phyloP scores from a whole-genome alignment of 2,888 invertebrate genomes.

The Sepiola atlantica region DNA sequence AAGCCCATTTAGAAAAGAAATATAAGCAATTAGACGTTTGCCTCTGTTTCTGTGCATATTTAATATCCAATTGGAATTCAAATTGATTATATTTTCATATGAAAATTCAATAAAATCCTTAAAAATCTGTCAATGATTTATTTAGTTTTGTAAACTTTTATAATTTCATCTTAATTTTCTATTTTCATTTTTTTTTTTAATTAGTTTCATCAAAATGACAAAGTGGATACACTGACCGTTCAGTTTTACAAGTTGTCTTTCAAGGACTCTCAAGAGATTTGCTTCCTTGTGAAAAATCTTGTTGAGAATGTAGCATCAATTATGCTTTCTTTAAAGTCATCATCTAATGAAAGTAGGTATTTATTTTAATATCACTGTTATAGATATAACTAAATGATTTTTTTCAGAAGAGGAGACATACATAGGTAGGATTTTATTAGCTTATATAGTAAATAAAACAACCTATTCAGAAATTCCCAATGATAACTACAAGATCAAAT shows the following conservation, averaged over 20 bases:
- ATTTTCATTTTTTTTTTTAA: neutral
- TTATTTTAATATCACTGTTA: neutral
- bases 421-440: too few relatives aligned
- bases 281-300: neutral
- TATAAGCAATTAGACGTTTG: too few relatives aligned
- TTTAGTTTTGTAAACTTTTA: neutral
- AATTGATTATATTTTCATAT: neutral
- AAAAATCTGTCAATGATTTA: neutral
- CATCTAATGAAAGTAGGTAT: neutral
- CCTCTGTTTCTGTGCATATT: too few relatives aligned
- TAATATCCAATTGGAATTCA: neutral
- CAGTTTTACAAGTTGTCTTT: neutral
- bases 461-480: too few relatives aligned
- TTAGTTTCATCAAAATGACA: neutral
- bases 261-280: neutral
- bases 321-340: neutral
- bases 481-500: too few relatives aligned
- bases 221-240: neutral
- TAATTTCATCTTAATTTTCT: neutral
- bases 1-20: too few relatives aligned
- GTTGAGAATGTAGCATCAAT: constrained; percentile 4
- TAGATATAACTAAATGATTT: too few relatives aligned
- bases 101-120: neutral
- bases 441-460: too few relatives aligned
- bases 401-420: too few relatives aligned